Evolutionary conservation across 64 coral and sea anemone genomes (phyloP), one percentile per base, ranked within the genome.

Genomic region (Stylophora pistillata): DNA sequence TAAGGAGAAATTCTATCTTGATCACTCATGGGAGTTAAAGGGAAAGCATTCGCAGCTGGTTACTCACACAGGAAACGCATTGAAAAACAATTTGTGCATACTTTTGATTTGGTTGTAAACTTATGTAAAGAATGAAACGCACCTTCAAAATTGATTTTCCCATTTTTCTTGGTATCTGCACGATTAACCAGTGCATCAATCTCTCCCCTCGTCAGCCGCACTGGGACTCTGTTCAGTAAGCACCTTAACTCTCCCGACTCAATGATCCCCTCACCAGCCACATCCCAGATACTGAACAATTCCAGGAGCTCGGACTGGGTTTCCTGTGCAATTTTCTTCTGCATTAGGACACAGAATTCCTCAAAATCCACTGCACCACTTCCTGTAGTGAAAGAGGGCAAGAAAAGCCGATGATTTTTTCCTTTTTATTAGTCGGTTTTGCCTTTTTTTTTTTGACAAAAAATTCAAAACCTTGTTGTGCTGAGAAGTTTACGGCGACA

Each of bases 131-230:
- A 85, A 34, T 34, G 17, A 31, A 15, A 25, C 55, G 68, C 56
- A 95, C 93, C 93, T 76, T 86, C 89, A 91, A 91, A 91, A n/a
- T 91, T 90, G 73, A 95, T 95, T 81, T 71, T 95, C 52, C 93
- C 93, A 15, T 79, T 81, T 74, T 79, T 86, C 10, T 74, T 84
- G 21, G 76, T 90, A 85, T 95, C 89, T 20, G 89, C 85, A 10
- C 56, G 64, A 23, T 23, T 27, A 79, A 95, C 85, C 55, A 95
- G 78, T 76, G 59, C 71, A 84, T 95, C 93, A 5, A 95, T 87
- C 81, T 95, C 93, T 88, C 75, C 87, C 41, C 80, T 95, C 73
- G 93, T 80, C 74, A 95, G 74, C 63, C 79, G 88, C 23, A 82
- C 89, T 18, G 85, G 88, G 20, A 95, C 60, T 33, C 89, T 95